These are phyloP conservation scores for Cheilosia scutellata DNA, from an alignment of 2,888 invertebrate genomes.

Conservation along the genomic window DNA sequence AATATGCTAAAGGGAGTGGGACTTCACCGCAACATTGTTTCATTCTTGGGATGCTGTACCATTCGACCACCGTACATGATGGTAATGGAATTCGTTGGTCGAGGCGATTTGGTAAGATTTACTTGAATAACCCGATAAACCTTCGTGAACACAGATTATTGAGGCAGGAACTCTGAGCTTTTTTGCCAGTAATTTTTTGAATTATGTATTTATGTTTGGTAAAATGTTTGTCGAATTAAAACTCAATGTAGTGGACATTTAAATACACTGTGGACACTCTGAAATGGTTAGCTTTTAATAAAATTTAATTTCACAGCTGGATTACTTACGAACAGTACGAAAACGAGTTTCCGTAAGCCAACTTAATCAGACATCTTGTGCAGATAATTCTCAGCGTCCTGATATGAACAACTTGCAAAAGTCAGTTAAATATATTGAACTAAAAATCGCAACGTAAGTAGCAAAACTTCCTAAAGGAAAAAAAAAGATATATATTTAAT, in stretches of 20 bases:
- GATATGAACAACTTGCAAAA: conserved; percentile 30
- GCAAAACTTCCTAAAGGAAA: neutral
- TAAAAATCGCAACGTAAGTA: conserved; percentile 79
- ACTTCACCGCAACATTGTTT: conserved; percentile 90
- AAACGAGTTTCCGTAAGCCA: conserved; percentile 27
- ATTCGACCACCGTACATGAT: conserved; percentile 88
- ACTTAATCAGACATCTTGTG: conserved; percentile 25
- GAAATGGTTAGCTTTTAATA: too few relatives aligned
- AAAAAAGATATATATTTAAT: neutral
- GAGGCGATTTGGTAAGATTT: conserved; percentile 88
- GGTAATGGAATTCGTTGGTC: conserved; percentile 91
- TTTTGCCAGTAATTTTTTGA: too few relatives aligned
- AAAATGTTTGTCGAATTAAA: too few relatives aligned
- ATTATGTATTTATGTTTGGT: too few relatives aligned
- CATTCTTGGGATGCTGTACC: conserved; percentile 90
- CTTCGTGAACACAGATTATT: too few relatives aligned
- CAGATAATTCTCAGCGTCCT: neutral
- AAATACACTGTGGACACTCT: too few relatives aligned
- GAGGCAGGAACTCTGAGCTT: too few relatives aligned
- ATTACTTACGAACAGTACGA: conserved; percentile 64
- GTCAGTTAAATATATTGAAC: conserved; percentile 81
- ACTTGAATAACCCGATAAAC: neutral
- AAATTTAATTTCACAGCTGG: conserved; percentile 34
- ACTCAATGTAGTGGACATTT: too few relatives aligned
- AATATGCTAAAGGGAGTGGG: conserved; percentile 91